phyloP scores from a whole-genome alignment of 2,113 vertebrate species.

The Salvelinus alpinus region DNA sequence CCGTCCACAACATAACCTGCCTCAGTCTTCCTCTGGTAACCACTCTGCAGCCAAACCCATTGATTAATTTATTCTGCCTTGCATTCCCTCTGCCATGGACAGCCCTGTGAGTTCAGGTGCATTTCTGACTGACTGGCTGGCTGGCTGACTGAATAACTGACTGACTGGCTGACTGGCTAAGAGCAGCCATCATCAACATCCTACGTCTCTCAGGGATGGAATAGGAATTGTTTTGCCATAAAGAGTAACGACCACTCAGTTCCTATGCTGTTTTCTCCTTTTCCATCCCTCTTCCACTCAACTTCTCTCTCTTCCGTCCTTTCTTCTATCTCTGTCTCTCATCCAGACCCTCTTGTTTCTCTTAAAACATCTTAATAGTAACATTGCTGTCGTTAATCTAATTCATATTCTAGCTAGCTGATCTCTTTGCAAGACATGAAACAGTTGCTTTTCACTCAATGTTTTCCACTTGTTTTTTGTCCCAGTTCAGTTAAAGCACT shows the following conservation, averaged over 20 bases:
- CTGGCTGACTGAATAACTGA: no score
- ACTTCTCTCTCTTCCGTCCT: neutral
- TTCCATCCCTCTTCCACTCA: neutral
- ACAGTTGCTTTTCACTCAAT: slow-evolving; percentile 1
- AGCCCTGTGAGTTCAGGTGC: neutral
- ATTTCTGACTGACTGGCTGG: no score
- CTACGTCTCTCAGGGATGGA: neutral
- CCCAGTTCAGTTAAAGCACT: slow-evolving; percentile 23
- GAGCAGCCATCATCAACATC: neutral
- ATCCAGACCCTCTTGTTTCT: neutral
- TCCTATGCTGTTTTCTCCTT: neutral
- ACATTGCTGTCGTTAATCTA: neutral
- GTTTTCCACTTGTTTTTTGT: slow-evolving; percentile 13
- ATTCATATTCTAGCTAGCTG: slow-evolving; percentile 7
- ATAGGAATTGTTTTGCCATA: neutral
- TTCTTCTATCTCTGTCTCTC: neutral
- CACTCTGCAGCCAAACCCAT: neutral
- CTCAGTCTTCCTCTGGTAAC: no score
- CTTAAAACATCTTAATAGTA: neutral
- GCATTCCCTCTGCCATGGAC: neutral
- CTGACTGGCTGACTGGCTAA: no score
- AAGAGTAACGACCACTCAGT: no score
- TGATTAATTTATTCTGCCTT: neutral
- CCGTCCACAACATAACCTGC: neutral
- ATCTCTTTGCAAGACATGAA: slow-evolving; percentile 2